These are phyloP conservation scores for Butorides virescens DNA, from an alignment of 2,113 vertebrate genomes.

Conservation along the genomic window DNA sequence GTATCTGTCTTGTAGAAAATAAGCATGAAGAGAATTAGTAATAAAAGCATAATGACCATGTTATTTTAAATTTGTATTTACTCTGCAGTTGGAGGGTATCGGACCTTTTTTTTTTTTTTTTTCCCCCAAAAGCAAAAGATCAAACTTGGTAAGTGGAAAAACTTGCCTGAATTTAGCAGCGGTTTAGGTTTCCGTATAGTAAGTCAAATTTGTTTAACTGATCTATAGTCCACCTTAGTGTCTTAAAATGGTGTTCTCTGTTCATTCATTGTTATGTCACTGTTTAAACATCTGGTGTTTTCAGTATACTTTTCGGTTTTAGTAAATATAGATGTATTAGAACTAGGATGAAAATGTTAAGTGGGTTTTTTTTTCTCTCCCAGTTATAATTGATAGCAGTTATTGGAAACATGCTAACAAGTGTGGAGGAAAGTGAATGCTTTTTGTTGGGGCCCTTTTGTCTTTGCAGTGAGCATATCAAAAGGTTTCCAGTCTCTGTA, in stretches of 20 bases:
- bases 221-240: neutral
- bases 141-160: neutral
- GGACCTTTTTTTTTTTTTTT: neutral
- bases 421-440: neutral
- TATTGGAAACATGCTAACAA: neutral
- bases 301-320: neutral
- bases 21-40: neutral
- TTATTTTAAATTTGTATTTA: neutral
- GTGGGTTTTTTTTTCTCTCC: neutral
- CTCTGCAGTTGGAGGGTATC: neutral
- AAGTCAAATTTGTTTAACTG: constrained; percentile 11
- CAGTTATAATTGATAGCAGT: neutral
- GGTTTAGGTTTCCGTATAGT: neutral
- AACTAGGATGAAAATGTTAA: neutral
- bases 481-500: neutral
- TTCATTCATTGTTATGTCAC: neutral
- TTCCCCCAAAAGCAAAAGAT: neutral
- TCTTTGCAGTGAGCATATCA: neutral
- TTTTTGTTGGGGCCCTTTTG: neutral
- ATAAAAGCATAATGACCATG: neutral
- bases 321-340: neutral
- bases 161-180: neutral
- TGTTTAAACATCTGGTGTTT: constrained; percentile 16
- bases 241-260: constrained; percentile 4
- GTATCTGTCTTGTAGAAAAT: neutral